Base-by-base conservation (phyloP, 2,888 invertebrate genomes). In the Amphipyra tragopoginis region DNA sequence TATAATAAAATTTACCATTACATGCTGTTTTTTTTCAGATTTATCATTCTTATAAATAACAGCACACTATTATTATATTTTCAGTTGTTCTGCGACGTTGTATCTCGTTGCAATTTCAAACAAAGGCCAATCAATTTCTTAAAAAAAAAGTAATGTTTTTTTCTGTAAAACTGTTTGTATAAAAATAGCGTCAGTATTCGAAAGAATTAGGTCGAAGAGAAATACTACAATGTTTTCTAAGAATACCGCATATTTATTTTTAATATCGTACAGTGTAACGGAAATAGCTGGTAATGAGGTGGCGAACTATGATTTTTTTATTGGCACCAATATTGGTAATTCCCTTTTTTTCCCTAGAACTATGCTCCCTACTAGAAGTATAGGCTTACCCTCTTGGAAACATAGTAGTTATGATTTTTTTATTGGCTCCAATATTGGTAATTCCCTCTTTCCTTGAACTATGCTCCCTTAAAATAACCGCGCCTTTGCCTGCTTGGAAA, bases 181-280 rank as follows among this genome's bases (percentile, higher is more conserved):
- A 11, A 13, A 39, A 33, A 57, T 1, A 21, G 5, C n/a, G 40
- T 29, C 44, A 40, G 21, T 14, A 7, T 29, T 38, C 2, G 14
- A 51, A 50, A 60, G 26, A 65, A 62, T 34, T 42, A 70, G 63
- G 45, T 9, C 44, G 5, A 42, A 54, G 45, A 38, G 34, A 15
- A 40, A 36, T 38, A 36, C 34, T 38, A 38, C 54, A 48, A 76
- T 75, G 68, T 40, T 55, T 48, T 44, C 51, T 26, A 65, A 57
- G 11, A 70, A 66, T 59, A 58, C 45, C 39, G 26, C 10, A 9
- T 65, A 40, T 66, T 68, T 77, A 65, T 75, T 72, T 69, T 56
- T 65, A 48, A 4, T 29, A 29, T 10, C 39, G 36, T 56, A 7
- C 33, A 8, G 47, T 38, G 48, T 57, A 8, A 52, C 59, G 13